A percentile compares a stretch with the other conserved stretches of the same genome.
Conservation (phyloP, 2,113 vertebrate genomes). For the Malurus elegans region DNA sequence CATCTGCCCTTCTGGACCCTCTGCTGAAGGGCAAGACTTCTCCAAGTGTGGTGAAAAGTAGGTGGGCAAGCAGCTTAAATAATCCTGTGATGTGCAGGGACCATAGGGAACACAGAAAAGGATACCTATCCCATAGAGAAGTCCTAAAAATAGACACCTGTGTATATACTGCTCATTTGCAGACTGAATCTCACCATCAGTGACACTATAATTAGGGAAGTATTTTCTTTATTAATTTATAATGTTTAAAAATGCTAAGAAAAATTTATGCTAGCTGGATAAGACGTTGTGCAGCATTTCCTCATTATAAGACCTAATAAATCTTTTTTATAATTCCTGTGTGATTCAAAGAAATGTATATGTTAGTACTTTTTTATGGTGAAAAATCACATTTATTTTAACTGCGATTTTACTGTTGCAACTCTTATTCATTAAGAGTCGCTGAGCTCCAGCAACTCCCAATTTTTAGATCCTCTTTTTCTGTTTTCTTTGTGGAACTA, state of each 20-base stretch:
- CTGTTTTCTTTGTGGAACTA: neutral
- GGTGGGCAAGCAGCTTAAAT: neutral
- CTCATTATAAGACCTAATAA: neutral
- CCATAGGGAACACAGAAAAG: neutral
- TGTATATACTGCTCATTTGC: neutral
- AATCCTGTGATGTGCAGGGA: neutral
- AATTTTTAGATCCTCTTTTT: neutral
- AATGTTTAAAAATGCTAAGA: neutral
- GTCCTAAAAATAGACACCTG: neutral
- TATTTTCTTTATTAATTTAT: neutral
- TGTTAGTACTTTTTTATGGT: neutral
- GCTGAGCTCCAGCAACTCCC: neutral
- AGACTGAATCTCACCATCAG: neutral
- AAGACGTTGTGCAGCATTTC: neutral
- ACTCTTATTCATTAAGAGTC: neutral
- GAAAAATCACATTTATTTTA: neutral
- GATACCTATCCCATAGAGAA: neutral
- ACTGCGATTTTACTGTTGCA: neutral
- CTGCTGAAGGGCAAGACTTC: neutral
- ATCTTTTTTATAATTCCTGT: neutral
- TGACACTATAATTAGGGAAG: neutral
- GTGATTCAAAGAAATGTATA: neutral
- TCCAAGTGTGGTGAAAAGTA: neutral
- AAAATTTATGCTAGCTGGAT: neutral
- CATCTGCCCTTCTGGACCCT: neutral